Conservation (phyloP, 2,888 invertebrate species). For the Tineola bisselliella region DNA sequence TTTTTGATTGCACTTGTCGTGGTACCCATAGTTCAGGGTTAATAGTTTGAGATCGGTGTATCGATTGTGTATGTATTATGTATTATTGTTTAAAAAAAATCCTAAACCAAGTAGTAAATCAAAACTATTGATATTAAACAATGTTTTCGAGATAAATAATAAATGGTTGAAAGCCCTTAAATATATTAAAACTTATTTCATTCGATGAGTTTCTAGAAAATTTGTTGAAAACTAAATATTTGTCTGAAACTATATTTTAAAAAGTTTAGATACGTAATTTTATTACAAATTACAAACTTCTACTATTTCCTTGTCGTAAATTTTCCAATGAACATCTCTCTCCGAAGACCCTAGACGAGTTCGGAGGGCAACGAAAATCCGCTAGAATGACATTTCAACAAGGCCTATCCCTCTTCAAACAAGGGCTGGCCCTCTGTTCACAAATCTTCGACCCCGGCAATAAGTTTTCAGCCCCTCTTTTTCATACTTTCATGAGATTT, state of each 20-base stretch:
- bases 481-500: slow-evolving; percentile 14
- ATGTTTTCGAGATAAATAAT: too few species aligned
- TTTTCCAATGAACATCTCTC: slow-evolving; percentile 1
- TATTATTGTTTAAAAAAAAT: too few species aligned
- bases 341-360: background rate
- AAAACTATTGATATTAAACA: background rate
- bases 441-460: slow-evolving; percentile 4
- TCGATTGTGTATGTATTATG: too few species aligned
- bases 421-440: slow-evolving; percentile 5
- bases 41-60: too few species aligned
- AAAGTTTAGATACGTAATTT: too few species aligned
- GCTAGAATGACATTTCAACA: background rate
- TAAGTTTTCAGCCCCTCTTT: slow-evolving; percentile 1
- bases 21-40: too few species aligned
- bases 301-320: background rate
- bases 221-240: background rate
- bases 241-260: background rate
- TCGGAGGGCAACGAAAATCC: background rate
- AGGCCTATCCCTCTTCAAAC: slow-evolving; percentile 2
- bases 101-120: too few species aligned
- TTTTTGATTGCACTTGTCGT: too few species aligned
- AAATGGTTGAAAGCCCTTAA: background rate
- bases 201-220: background rate
- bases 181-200: background rate
- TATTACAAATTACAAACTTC: too few species aligned